Evolutionary conservation across 2,113 vertebrate species (phyloP), one percentile per base, ranked within the genome.

Genomic region (Anthoscopus minutus): DNA sequence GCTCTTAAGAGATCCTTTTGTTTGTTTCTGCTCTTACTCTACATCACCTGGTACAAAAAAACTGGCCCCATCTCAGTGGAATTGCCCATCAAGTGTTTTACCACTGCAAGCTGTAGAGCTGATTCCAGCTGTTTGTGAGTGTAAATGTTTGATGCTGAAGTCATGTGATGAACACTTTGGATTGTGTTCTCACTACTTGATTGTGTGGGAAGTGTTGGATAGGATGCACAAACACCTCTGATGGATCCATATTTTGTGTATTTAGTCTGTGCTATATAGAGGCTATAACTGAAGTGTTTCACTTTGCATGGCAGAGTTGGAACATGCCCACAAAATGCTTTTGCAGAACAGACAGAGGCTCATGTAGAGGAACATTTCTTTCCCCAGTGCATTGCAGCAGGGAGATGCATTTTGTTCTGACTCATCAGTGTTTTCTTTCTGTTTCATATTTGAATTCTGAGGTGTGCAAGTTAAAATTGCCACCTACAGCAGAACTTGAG

Each of bases 91-190:
- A 50, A 35, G 40, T 6, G 2, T 22, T 92, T 58, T 61, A 42
- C 28, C n/a, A 6, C 38, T 80, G 14, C 23, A 3, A 74, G 42
- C 35, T 84, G 35, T 40, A 19, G 21, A 35, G 42, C 81, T 87
- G 19, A n/a, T 48, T 66, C 40, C 8, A 4, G 13, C 37, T 54
- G 5, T 44, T n/a, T 20, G 20, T 23, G 33, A 57, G 42, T 44
- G 28, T 56, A 0, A 62, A 10, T 14, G 28, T 48, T 69, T 31
- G 86, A 20, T 86, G 69, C 54, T 91, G 69, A 53, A n/a, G 22
- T 48, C 0, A 0, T 31, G 53, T 16, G n/a, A n/a, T n/a, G n/a
- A n/a, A 53, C 50, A 54, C 38, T 80, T 53, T n/a, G 42, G 51
- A 5, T 30, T 30, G 2, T 44, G 21, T 76, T 87, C 81, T 79